phyloP scores from a whole-genome alignment of 2,113 vertebrate genomes.

The Macaca fascicularis region DNA sequence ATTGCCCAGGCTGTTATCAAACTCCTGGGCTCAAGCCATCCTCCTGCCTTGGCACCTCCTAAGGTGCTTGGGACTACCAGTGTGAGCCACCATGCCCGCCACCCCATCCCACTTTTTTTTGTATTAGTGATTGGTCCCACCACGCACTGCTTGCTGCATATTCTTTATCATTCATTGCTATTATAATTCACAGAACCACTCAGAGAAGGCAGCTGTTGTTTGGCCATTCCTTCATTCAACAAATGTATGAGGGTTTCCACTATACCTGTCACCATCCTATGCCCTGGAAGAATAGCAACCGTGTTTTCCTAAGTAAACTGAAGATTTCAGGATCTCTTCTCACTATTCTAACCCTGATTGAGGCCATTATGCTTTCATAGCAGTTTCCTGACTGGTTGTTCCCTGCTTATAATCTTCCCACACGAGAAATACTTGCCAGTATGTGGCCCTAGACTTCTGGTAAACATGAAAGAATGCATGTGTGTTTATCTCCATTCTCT shows the following conservation, averaged over 20 bases:
- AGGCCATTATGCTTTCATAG: neutral
- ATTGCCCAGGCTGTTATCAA: too few relatives aligned
- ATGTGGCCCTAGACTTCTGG: neutral
- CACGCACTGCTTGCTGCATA: neutral
- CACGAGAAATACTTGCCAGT: neutral
- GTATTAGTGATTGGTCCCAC: neutral
- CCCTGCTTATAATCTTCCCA: neutral
- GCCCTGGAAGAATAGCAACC: neutral
- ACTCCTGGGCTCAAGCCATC: too few relatives aligned
- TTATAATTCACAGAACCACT: neutral
- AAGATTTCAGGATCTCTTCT: neutral
- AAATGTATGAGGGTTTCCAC: neutral
- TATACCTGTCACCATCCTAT: neutral
- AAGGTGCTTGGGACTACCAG: too few relatives aligned
- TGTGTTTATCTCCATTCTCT: neutral
- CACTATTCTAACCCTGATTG: neutral
- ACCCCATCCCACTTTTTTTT: too few relatives aligned
- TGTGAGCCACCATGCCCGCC: too few relatives aligned
- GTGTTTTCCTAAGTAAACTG: constrained; percentile 17
- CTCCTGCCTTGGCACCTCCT: too few relatives aligned
- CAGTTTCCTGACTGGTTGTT: neutral
- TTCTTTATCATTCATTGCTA: neutral
- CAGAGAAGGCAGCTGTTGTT: neutral
- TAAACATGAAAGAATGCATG: neutral
- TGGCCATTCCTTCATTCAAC: neutral